Evolutionary conservation across 1,140 invertebrate genomes (phyloP).

Genomic region (Caenorhabditis inopinata): DNA sequence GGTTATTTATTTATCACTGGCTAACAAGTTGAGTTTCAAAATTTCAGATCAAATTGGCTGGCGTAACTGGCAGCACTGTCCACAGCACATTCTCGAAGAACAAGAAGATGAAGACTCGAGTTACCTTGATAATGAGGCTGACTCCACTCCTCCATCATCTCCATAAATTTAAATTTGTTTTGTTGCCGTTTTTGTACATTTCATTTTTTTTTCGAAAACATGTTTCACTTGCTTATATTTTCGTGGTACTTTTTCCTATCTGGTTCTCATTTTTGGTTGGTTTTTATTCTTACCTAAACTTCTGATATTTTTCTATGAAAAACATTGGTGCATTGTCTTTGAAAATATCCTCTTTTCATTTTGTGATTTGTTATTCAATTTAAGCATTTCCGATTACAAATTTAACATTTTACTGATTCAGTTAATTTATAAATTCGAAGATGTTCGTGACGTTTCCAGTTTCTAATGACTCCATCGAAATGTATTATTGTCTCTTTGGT

Average conservation of each 20-base stretch:
- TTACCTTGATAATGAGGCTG: neutral
- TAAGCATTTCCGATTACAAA: too few relatives aligned
- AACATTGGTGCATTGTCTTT: neutral
- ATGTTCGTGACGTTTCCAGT: too few relatives aligned
- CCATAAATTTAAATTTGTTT: neutral
- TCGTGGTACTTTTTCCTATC: neutral
- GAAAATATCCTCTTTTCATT: neutral
- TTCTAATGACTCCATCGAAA: too few relatives aligned
- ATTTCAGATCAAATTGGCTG: constrained; percentile 40
- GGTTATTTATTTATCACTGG: neutral
- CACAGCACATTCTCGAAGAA: constrained; percentile 25
- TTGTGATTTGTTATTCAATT: neutral
- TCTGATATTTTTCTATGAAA: neutral
- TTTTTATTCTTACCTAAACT: neutral
- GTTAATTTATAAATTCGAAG: too few relatives aligned
- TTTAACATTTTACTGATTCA: too few relatives aligned
- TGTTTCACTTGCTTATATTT: neutral
- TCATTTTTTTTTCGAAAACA: neutral
- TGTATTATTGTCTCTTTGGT: too few relatives aligned
- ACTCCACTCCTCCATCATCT: neutral
- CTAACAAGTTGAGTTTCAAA: neutral
- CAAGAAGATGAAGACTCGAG: constrained; percentile 12
- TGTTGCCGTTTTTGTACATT: neutral
- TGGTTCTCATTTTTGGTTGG: neutral
- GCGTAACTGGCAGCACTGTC: constrained; percentile 43